Base-by-base conservation (phyloP, 2,888 invertebrate species). In the Hypsopygia costalis region DNA sequence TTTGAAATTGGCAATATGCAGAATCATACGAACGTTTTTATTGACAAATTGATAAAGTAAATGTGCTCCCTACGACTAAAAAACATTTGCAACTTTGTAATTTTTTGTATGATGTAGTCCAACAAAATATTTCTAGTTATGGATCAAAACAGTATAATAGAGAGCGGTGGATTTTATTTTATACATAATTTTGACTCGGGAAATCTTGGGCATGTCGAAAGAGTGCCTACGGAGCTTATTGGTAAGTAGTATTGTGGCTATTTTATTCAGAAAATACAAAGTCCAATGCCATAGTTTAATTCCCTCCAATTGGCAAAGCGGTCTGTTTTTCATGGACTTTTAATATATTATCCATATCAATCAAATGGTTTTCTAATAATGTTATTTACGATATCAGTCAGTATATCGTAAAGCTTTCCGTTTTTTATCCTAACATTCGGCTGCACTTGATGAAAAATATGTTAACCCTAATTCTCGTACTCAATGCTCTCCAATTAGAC, bases 111-210 rank as follows among this genome's bases (percentile, higher is more conserved):
- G 75, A 88, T 86, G 87, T 86, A 83, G 86, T 62, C 75, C 66
- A 69, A 68, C 43, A 53, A 48, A 62, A 58, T 64, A 70, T 53
- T 63, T 58, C 57, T 66, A 79, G 75, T 69, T 59, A 88, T 88
- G 88, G 88, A 83, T 78, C 76, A 75, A 60, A 83, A 73, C 70
- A 83, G 72, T 71, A 71, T 81, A 62, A 83, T 93, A 57, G 90
- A 90, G 65, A 92, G 93, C 72, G 94, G 92, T 60, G 94, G 93
- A 59, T 94, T 96, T 81, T 90, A 91, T 59, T 97, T 97, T 85
- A 93, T 93, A 58, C 94, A 96, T 59, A 94, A 95, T 76, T 97
- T 97, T 89, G 97, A 97, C 81, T 97, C 97, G 31, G 97, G 96
- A 44, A 97, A 97, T 87, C 90, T 97, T 58, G 93, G 94, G 40